Conservation (phyloP, 2,888 invertebrate species). For the Galeopsomyia nigrocyanea region DNA sequence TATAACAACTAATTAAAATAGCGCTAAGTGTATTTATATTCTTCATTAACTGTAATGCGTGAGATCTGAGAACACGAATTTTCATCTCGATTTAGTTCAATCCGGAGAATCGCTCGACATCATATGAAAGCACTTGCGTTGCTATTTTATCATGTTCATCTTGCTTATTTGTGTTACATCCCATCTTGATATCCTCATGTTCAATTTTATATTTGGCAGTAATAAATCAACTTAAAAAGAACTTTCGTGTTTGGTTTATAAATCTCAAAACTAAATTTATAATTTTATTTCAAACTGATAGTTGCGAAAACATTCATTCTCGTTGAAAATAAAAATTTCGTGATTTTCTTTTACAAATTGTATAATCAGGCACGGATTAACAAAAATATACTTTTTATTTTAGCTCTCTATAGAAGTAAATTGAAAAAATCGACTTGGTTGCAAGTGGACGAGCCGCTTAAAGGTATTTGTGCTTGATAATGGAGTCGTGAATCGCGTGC, state of each 20-base stretch:
- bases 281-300: constrained; percentile 10
- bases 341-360: constrained; percentile 13
- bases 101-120: constrained; percentile 54
- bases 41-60: constrained; percentile 56
- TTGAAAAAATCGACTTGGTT: constrained; percentile 45
- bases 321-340: constrained; percentile 11
- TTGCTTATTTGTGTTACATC: background rate
- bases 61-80: constrained; percentile 66
- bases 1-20: constrained; percentile 56
- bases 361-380: constrained; percentile 42
- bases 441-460: constrained; percentile 43
- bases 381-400: constrained; percentile 27
- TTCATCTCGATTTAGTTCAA: constrained; percentile 57
- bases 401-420: constrained; percentile 35
- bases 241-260: background rate
- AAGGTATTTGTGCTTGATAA: constrained; percentile 45
- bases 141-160: constrained; percentile 28
- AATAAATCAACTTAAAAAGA: background rate
- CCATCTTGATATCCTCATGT: too few species aligned
- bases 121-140: constrained; percentile 50
- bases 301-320: background rate
- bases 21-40: constrained; percentile 52
- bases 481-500: constrained; percentile 34
- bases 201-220: too few species aligned
- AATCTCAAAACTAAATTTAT: too few species aligned